These are phyloP conservation scores for Rallus limicola DNA, from an alignment of 2,113 vertebrate genomes.

Conservation along the genomic window DNA sequence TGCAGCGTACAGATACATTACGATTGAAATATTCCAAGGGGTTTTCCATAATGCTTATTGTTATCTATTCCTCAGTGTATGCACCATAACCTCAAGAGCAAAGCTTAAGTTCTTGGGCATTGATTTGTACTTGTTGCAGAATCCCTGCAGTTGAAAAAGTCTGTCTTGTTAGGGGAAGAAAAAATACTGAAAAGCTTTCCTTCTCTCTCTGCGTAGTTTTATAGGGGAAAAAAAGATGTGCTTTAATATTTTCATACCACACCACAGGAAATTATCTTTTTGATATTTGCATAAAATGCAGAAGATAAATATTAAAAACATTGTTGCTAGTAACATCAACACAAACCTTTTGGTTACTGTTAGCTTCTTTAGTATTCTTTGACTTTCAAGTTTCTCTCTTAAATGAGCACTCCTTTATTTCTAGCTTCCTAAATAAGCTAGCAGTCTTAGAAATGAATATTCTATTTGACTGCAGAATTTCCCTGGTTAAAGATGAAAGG, in stretches of 20 bases:
- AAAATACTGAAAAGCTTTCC: background rate
- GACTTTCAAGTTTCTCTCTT: background rate
- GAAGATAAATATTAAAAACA: background rate
- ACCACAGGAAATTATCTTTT: background rate
- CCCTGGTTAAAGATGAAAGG: background rate
- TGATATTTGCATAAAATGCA: background rate
- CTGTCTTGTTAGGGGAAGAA: background rate
- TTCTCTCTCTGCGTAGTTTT: background rate
- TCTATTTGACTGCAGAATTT: background rate
- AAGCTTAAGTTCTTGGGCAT: slow-evolving; percentile 24
- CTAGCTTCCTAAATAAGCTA: background rate
- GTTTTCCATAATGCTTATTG: slow-evolving; percentile 43
- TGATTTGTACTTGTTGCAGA: background rate
- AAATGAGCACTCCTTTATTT: background rate
- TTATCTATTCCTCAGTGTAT: slow-evolving; percentile 18
- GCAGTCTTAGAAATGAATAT: background rate
- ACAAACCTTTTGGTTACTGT: background rate
- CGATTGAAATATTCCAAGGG: slow-evolving; percentile 45
- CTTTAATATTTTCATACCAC: background rate
- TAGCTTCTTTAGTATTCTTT: background rate
- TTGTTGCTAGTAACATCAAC: background rate
- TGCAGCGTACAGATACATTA: slow-evolving; percentile 59
- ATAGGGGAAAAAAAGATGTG: background rate
- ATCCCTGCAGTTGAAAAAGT: background rate
- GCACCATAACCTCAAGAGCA: background rate